Evolutionary conservation across 2,888 invertebrate species (phyloP).

Genomic region (Cerastis rubricosa): DNA sequence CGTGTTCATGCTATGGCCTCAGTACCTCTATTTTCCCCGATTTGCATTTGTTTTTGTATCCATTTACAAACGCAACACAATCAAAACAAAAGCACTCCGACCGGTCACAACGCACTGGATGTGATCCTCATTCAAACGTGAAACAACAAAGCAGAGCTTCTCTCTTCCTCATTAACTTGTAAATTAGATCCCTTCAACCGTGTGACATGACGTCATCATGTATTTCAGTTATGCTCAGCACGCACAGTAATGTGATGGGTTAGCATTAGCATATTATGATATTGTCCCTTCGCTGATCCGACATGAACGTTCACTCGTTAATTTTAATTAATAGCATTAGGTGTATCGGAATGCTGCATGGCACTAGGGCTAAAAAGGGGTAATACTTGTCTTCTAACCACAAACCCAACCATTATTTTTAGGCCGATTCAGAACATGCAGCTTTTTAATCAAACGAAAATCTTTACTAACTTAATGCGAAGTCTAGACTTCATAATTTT

Average conservation of each 20-base stretch:
- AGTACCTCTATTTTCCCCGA: neutral
- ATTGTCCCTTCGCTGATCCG: constrained; percentile 37
- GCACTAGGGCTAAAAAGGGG: neutral
- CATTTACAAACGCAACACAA: constrained; percentile 9
- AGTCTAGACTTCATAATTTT: constrained; percentile 30
- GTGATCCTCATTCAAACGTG: constrained; percentile 26
- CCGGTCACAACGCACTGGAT: neutral
- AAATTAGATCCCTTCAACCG: constrained; percentile 45
- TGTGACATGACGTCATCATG: constrained; percentile 47
- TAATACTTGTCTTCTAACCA: neutral
- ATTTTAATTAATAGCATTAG: constrained; percentile 32
- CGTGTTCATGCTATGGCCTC: no score
- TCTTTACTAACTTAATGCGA: neutral
- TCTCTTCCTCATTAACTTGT: constrained; percentile 53
- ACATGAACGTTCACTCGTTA: constrained; percentile 32
- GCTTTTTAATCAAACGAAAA: constrained; percentile 7
- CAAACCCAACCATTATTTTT: neutral
- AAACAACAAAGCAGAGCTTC: constrained; percentile 41
- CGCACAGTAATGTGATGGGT: constrained; percentile 33
- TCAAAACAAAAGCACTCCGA: constrained; percentile 33
- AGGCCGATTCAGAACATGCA: neutral
- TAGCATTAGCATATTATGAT: constrained; percentile 52
- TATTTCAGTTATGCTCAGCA: constrained; percentile 40
- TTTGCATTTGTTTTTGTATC: constrained; percentile 10
- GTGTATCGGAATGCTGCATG: constrained; percentile 15